phyloP scores from a whole-genome alignment of 2,888 invertebrate genomes.

The Synanthedon myopaeformis region DNA sequence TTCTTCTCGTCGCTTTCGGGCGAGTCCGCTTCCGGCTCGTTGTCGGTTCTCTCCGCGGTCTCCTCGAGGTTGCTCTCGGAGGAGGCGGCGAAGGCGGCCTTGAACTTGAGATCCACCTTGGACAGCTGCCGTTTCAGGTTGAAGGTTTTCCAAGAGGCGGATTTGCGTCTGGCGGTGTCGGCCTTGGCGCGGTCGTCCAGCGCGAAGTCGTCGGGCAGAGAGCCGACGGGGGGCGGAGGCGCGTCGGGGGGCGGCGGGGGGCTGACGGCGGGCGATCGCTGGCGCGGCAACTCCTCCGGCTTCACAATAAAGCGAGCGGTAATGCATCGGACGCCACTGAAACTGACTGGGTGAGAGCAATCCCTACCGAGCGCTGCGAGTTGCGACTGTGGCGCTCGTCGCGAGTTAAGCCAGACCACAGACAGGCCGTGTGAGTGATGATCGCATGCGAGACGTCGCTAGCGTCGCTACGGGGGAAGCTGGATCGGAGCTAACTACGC shows the following conservation, averaged over 20 bases:
- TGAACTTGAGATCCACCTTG: slow-evolving; percentile 80
- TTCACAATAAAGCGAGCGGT: slow-evolving; percentile 15
- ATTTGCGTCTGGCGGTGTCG: slow-evolving; percentile 71
- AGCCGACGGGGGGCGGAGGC: slow-evolving; percentile 12
- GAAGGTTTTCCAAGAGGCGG: slow-evolving; percentile 81
- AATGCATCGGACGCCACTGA: neutral
- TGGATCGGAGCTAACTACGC: slow-evolving; percentile 31
- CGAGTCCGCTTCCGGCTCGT: slow-evolving; percentile 20
- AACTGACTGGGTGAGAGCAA: neutral
- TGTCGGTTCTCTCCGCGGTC: slow-evolving; percentile 25
- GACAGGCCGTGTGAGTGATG: slow-evolving; percentile 39
- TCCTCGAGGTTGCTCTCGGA: slow-evolving; percentile 51
- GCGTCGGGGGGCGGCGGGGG: slow-evolving; percentile 15
- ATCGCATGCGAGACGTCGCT: slow-evolving; percentile 54
- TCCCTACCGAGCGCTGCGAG: neutral
- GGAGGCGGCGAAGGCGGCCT: slow-evolving; percentile 71
- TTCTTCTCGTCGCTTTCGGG: slow-evolving; percentile 26
- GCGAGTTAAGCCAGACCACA: neutral
- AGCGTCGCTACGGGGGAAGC: slow-evolving; percentile 31
- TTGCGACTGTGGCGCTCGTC: neutral
- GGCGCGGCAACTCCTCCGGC: slow-evolving; percentile 38
- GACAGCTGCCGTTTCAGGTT: slow-evolving; percentile 85
- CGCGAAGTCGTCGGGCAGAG: slow-evolving; percentile 27
- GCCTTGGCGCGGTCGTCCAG: slow-evolving; percentile 27
- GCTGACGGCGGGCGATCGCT: slow-evolving; percentile 10